phyloP scores from a whole-genome alignment of 2,888 invertebrate species.

The Zaprionus bogoriensis region DNA sequence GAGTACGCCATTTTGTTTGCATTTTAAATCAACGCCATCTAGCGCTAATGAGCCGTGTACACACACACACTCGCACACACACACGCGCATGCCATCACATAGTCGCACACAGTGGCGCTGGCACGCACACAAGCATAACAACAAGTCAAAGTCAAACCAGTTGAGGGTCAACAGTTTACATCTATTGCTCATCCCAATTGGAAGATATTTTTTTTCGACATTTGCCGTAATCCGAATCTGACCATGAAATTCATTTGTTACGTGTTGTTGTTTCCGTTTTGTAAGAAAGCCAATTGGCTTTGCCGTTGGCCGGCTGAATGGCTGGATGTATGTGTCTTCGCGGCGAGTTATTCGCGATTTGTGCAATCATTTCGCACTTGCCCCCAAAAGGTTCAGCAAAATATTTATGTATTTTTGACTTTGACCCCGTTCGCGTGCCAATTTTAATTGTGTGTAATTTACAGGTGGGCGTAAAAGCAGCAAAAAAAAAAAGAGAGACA shows the following conservation, averaged over 20 bases:
- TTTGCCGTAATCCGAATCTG: conserved; percentile 61
- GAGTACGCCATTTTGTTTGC: conserved; percentile 57
- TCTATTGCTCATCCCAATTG: conserved; percentile 50
- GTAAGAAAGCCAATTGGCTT: conserved; percentile 69
- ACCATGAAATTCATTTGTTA: conserved; percentile 72
- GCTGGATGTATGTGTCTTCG: conserved; percentile 1
- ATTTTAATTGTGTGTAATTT: conserved; percentile 46
- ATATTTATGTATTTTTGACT: conserved; percentile 55
- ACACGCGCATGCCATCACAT: neutral
- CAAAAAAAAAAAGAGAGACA: neutral
- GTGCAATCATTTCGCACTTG: conserved; percentile 57
- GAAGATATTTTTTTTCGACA: conserved; percentile 37
- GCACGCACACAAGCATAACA: neutral
- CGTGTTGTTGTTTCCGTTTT: conserved; percentile 74
- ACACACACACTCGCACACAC: conserved; percentile 24
- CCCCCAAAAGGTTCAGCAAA: conserved; percentile 34
- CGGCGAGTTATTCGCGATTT: conserved; percentile 32
- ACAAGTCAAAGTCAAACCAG: conserved; percentile 46
- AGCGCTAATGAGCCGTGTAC: conserved; percentile 55
- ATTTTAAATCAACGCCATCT: conserved; percentile 62
- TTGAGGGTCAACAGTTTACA: conserved; percentile 50
- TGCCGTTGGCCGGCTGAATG: conserved; percentile 4
- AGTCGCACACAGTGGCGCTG: too few relatives aligned
- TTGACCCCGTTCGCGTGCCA: conserved; percentile 66
- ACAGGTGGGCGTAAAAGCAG: conserved; percentile 38